Base-by-base conservation (phyloP, 2,888 invertebrate species). In the Ernsta delagoae region DNA sequence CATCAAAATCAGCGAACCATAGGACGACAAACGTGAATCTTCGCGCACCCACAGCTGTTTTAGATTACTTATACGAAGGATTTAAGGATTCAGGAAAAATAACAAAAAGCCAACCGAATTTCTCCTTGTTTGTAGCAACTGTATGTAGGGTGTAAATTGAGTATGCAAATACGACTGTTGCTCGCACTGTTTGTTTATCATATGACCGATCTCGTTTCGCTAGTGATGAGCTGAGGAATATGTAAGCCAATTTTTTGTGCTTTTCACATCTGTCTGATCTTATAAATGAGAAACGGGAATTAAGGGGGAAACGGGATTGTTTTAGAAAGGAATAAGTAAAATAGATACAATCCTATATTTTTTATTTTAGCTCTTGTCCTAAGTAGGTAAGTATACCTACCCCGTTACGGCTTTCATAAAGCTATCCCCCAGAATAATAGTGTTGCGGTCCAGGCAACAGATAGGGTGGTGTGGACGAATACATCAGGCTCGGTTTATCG, bases 391-490 rank as follows among this genome's bases (percentile, higher is more conserved):
- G n/a, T n/a, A n/a, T n/a, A n/a, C n/a, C n/a, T n/a, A n/a, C n/a
- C n/a, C n/a, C n/a, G 36, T 36, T 36, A 4, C 36, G 36, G 36
- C 36, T 36, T 36, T 36, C 56, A 54, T 48, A 57, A 65, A 65
- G 48, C 59, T 65, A 50, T 59, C 59, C 9, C 53, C 43, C 16
- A 73, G 76, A 71, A 81, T 80, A 83, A 82, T 83, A 75, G 80
- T 72, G 75, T 71, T 78, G 78, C 79, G 79, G 82, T 79, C 78
- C 73, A 74, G 71, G 75, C 79, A 82, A 87, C 86, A 85, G 88
- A 84, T 78, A 79, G 73, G 75, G 77, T 75, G 75, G 82, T 78
- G 83, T 82, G 88, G 84, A 87, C 83, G 79, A 81, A 88, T 86
- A 84, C 83, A 84, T 85, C 82, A 80, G 73, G 60, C 66, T 57